Conservation (phyloP, 2,113 vertebrate species). For the Rhinichthys klamathensis region DNA sequence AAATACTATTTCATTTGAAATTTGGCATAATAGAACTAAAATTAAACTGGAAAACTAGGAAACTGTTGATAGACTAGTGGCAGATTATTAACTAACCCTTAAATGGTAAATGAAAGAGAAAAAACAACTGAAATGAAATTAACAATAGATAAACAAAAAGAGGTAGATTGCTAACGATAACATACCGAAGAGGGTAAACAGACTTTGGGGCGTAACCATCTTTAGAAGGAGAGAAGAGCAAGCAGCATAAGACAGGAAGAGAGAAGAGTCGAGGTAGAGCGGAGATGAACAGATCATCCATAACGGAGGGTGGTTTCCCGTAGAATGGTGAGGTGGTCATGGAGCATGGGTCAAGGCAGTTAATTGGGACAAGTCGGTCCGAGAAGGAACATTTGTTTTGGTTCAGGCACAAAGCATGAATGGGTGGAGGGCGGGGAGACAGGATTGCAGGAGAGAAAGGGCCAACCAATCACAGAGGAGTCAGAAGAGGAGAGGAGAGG, state of each 20-base stretch:
- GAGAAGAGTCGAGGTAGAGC: conserved; percentile 99
- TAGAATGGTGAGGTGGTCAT: conserved; percentile 96
- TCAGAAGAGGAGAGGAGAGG: conserved; percentile 40
- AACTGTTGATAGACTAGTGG: conserved; percentile 48
- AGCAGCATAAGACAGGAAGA: conserved; percentile 97
- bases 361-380: conserved; percentile 98
- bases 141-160: conserved; percentile 79
- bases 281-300: conserved; percentile 99
- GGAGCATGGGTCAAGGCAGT: conserved; percentile 94
- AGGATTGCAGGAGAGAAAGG: conserved; percentile 75
- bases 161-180: conserved; percentile 96
- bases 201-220: conserved; percentile 99
- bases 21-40: conserved; percentile 38
- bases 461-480: conserved; percentile 60
- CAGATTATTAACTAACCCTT: conserved; percentile 40
- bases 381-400: conserved; percentile 83
- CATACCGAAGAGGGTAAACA: conserved; percentile 99
- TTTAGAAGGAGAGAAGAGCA: conserved; percentile 83
- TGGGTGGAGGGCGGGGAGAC: conserved; percentile 66
- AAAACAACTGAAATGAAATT: conserved; percentile 85
- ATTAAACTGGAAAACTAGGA: conserved; percentile 46
- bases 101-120: conserved; percentile 76
- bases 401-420: conserved; percentile 93
- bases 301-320: conserved; percentile 96
- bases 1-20: conserved; percentile 8